Percentiles rank a stretch among this genome's conserved stretches.
Evolutionary conservation across 1,140 invertebrate genomes (phyloP).

Genomic region (Homalodisca vitripennis): DNA sequence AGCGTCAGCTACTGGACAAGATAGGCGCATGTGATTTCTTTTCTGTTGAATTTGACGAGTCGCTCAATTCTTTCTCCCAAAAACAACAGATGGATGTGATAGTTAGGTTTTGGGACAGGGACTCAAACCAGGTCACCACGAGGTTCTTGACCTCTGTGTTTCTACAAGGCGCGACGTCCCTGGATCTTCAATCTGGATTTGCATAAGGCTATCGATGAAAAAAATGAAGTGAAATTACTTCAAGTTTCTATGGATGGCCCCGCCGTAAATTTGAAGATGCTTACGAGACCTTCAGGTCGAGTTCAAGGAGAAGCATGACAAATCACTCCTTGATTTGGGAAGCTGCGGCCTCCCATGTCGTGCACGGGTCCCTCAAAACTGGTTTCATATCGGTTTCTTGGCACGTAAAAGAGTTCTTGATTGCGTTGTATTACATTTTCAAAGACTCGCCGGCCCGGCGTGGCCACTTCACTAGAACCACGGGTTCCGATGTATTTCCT

Average conservation of each 20-base stretch:
- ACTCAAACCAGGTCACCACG: background rate
- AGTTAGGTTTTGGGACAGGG: too few relatives aligned
- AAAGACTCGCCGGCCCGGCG: background rate
- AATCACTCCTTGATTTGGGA: background rate
- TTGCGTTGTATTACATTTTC: background rate
- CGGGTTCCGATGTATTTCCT: too few relatives aligned
- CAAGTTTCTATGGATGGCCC: background rate
- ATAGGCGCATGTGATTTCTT: background rate
- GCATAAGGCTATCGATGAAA: background rate
- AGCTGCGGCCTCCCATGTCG: background rate
- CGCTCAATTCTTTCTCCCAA: background rate
- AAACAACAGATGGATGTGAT: background rate
- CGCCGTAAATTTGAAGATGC: background rate
- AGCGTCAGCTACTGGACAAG: background rate
- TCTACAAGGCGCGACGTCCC: background rate
- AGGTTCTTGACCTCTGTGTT: background rate
- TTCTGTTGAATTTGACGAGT: background rate
- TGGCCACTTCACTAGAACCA: background rate
- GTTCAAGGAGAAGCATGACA: background rate
- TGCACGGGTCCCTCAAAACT: background rate
- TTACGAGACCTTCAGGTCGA: background rate
- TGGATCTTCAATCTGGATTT: background rate
- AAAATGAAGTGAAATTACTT: background rate
- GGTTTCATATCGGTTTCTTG: background rate
- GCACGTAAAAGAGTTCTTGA: background rate